Evolutionary conservation across 1,140 invertebrate species (phyloP).

Genomic region (Amyelois transitella): DNA sequence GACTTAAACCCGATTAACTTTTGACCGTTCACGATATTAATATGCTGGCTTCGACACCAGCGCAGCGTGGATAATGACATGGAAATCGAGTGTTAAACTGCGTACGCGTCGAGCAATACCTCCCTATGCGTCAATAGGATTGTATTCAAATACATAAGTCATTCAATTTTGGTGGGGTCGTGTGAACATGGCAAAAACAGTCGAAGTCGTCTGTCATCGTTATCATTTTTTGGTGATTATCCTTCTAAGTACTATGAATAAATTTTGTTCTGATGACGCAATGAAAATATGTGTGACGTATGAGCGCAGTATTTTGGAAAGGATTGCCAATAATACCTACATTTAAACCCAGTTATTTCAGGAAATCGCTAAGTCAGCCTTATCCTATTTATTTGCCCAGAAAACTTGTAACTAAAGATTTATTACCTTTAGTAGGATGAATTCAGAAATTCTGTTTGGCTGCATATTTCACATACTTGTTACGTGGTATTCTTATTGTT

Average conservation of each 20-base stretch:
- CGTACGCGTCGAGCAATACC: neutral
- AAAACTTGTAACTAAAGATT: too few species aligned
- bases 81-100: constrained; percentile 31
- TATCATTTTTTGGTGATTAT: neutral
- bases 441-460: too few species aligned
- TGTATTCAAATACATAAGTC: neutral
- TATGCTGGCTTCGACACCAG: constrained; percentile 57
- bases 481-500: too few species aligned
- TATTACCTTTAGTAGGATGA: too few species aligned
- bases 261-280: constrained; percentile 26
- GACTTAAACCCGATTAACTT: constrained; percentile 73
- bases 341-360: too few species aligned
- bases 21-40: constrained; percentile 69
- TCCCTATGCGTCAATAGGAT: neutral
- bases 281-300: constrained; percentile 1
- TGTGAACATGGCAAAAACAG: neutral
- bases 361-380: too few species aligned
- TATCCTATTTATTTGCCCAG: too few species aligned
- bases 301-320: constrained; percentile 10
- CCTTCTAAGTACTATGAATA: neutral
- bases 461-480: too few species aligned
- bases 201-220: neutral
- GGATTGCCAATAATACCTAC: too few species aligned
- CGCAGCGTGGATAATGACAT: constrained; percentile 46
- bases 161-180: neutral